Conservation (phyloP, 2,113 vertebrate species). For the Gallinago media region DNA sequence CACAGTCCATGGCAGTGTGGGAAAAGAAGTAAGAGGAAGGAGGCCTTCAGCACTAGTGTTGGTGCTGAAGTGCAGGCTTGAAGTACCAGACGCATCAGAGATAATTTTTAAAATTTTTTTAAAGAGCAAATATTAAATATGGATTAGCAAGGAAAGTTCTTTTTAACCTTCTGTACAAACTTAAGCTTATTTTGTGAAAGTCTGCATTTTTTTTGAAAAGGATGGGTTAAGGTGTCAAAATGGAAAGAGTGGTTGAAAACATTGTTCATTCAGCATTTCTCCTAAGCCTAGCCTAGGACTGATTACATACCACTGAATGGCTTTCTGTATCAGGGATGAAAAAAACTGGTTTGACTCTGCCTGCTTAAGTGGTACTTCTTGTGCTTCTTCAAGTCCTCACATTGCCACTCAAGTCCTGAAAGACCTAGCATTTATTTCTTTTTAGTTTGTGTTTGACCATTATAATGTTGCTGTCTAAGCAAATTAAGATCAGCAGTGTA, state of each 20-base stretch:
- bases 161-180: neutral
- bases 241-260: neutral
- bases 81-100: neutral
- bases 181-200: neutral
- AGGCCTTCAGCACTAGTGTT: neutral
- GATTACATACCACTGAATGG: rapidly evolving
- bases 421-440: neutral
- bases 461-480: neutral
- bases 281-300: neutral
- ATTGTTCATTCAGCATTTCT: neutral
- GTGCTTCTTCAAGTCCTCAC: neutral
- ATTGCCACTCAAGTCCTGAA: neutral
- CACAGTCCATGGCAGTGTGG: neutral
- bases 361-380: neutral
- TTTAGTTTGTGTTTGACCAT: neutral
- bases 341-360: neutral
- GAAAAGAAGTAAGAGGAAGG: neutral
- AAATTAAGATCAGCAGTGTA: neutral
- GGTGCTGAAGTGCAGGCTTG: neutral
- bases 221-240: neutral
- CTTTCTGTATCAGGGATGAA: neutral
- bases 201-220: neutral
- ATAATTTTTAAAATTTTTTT: too few species aligned
- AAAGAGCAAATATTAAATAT: neutral
- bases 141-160: neutral